Evolutionary conservation across 2,888 invertebrate genomes (phyloP), one percentile per base, ranked within the genome.

Genomic region (Calliphora vomitoria): DNA sequence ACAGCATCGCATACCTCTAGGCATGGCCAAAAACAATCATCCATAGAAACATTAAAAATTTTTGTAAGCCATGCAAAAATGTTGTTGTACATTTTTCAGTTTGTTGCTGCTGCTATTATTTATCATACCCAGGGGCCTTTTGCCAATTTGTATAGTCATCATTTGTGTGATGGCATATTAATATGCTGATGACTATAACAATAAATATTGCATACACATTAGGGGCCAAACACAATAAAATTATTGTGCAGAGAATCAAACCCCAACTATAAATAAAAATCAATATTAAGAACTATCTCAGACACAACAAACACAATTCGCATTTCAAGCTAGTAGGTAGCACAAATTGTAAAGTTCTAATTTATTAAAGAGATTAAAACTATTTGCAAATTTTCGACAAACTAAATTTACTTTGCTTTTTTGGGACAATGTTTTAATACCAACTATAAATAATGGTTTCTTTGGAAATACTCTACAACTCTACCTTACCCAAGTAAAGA

Each of bases 181-280:
- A 85, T 82, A 87, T 82, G 82, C 85, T 87, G 87, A 85, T 85
- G 82, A 82, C 69, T 85, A 79, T 55, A 76, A 66, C 74, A 85
- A 87, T 85, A 87, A 87, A 79, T 87, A 82, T 87, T 85, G 85
- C 82, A 78, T 82, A 79, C n/a, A 62, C 74, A 68, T 82, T 53
- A 69, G 58, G 81, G 85, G 64, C 35, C 50, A 78, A 44, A 53
- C 25, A 53, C 66, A 38, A 18, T 60, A 6, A 20, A 72, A 71
- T 35, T 55, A 18, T 44, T 38, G 15, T 62, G 15, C 20, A 20
- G 10, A 41, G 64, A 66, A 47, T 13, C 25, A 20, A 25, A 75
- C 15, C 2, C 1, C 5, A 31, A 55, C 35, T 35, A 18, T 50
- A 55, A 55, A 60, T 25, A 60, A 25, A 55, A 66, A 66, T 55